Evolutionary conservation across 1,140 invertebrate genomes (phyloP).

Genomic region (Prorops nasuta): DNA sequence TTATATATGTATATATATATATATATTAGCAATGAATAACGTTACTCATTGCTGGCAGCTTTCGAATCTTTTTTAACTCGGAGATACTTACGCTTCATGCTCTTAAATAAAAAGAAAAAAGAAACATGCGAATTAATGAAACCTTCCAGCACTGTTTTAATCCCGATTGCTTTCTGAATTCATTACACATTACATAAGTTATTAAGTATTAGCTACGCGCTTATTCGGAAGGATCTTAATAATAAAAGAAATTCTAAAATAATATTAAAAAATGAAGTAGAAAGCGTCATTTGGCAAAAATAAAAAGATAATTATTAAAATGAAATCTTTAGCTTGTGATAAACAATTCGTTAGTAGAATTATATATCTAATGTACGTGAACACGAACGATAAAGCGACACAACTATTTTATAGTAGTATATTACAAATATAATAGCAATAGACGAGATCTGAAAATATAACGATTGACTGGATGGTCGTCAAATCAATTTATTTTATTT

Average conservation of each 20-base stretch:
- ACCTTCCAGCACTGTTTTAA: too few relatives aligned
- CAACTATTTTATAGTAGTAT: conserved; percentile 36
- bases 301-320: conserved; percentile 47
- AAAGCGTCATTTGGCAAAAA: conserved; percentile 40
- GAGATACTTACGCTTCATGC: too few relatives aligned
- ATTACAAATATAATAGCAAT: conserved; percentile 45
- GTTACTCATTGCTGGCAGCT: conserved; percentile 12
- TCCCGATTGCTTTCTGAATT: too few relatives aligned
- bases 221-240: too few relatives aligned
- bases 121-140: too few relatives aligned
- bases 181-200: too few relatives aligned
- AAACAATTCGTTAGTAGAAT: conserved; percentile 47
- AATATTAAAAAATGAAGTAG: conserved; percentile 14
- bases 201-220: too few relatives aligned
- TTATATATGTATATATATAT: too few relatives aligned
- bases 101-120: too few relatives aligned
- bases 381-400: not conserved
- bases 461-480: not conserved
- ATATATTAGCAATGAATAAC: conserved; percentile 20
- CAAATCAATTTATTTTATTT: too few relatives aligned
- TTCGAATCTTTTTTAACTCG: too few relatives aligned
- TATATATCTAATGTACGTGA: conserved; percentile 39
- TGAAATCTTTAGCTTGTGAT: conserved; percentile 34
- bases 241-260: too few relatives aligned
- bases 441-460: conserved; percentile 51